Percentiles rank a stretch among this genome's conserved stretches.
These are phyloP conservation scores for Aurelia coerulea DNA, from an alignment of 30 jellyfish, hydroid and myxozoan species.

Conservation along the genomic window DNA sequence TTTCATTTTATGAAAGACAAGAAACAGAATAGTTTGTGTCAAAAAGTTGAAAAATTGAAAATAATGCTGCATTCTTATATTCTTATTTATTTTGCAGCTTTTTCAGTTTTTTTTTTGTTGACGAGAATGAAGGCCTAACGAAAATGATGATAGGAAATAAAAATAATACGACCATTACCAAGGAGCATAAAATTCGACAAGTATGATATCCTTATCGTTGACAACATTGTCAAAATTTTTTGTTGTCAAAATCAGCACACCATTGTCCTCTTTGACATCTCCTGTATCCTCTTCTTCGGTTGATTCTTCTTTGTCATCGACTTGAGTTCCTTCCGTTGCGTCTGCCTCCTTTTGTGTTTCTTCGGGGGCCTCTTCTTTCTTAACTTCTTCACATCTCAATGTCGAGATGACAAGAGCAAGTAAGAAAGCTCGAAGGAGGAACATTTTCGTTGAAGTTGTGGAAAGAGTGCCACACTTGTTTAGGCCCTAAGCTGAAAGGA, in stretches of 20 bases:
- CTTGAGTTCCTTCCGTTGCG: constrained; percentile 13
- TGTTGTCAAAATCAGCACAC: constrained; percentile 74
- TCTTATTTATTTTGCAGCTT: too few species aligned
- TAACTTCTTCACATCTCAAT: constrained; percentile 22
- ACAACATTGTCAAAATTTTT: constrained; percentile 76
- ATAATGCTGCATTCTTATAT: too few species aligned
- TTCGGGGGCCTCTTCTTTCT: background rate
- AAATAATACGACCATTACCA: constrained; percentile 58
- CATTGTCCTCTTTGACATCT: constrained; percentile 76
- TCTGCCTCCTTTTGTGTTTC: background rate
- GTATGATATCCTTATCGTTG: constrained; percentile 62
- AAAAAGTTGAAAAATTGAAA: too few species aligned
- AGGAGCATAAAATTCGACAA: constrained; percentile 89
- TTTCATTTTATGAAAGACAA: too few species aligned
- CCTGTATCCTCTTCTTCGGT: background rate
- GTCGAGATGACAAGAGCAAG: constrained; percentile 16
- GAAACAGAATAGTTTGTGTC: too few species aligned
- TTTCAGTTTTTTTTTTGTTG: too few species aligned
- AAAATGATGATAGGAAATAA: background rate
- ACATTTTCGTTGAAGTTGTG: constrained; percentile 5
- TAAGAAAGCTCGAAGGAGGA: background rate
- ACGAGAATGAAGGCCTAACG: too few species aligned
- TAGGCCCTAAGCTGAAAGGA: constrained; percentile 27
- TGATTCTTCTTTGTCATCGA: constrained; percentile 4
- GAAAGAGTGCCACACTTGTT: background rate